These are phyloP conservation scores for Wiebesia pumilae DNA, from an alignment of 1,140 invertebrate species.

Conservation along the genomic window DNA sequence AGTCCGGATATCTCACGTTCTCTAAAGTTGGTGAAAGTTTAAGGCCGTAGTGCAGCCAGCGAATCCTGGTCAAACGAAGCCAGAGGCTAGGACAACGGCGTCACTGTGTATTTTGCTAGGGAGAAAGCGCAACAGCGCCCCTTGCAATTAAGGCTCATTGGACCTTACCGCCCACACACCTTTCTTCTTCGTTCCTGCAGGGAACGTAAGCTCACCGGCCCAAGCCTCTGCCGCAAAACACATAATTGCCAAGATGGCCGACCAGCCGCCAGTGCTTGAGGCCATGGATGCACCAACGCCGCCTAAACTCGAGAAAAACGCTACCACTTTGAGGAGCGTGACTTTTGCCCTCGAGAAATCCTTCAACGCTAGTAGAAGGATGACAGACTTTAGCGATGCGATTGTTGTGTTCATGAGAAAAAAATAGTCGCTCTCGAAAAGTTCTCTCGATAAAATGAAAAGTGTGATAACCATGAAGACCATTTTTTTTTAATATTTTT, in stretches of 20 bases:
- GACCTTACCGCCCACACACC: background rate
- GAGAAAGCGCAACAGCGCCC: background rate
- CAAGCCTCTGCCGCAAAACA: slow-evolving; percentile 33
- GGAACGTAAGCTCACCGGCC: background rate
- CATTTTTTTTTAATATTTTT: too few species aligned
- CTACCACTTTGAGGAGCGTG: background rate
- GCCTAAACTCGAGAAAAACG: background rate
- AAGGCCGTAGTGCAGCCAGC: background rate
- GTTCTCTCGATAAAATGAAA: too few species aligned
- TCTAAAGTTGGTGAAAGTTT: slow-evolving; percentile 29
- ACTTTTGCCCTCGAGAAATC: background rate
- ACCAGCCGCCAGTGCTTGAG: background rate
- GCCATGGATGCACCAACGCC: background rate
- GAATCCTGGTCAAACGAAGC: too few species aligned
- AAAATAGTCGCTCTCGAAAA: too few species aligned
- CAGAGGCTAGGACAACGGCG: background rate
- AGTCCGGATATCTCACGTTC: background rate
- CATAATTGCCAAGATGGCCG: slow-evolving; percentile 49
- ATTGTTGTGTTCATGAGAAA: too few species aligned
- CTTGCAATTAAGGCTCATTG: slow-evolving; percentile 33
- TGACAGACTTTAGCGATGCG: background rate
- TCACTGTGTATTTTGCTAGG: slow-evolving; percentile 20
- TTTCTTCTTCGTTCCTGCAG: slow-evolving; percentile 21
- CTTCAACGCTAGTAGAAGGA: background rate
- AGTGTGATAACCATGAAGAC: too few species aligned